Evolutionary conservation across 1,140 invertebrate genomes (phyloP), one percentile per base, ranked within the genome.

Genomic region (Galendromus occidentalis): DNA sequence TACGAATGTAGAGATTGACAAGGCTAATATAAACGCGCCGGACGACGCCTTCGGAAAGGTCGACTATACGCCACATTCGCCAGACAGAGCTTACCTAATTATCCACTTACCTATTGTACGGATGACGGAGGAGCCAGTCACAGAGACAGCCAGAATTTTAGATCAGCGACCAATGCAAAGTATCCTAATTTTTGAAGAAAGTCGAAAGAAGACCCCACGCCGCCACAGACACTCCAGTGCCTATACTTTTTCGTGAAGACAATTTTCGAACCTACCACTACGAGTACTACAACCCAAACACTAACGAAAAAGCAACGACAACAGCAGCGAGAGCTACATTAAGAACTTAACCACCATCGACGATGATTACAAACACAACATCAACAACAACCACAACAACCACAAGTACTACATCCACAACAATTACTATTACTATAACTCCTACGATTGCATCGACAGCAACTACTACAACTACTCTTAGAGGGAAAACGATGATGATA

Each of bases 141-240:
- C 1, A 59, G 14, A 47, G 28, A 47, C 18, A 47, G 45, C 18
- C 18, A 47, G 45, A 47, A 28, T 22, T 20, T 39, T 39, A 39
- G 33, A 39, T 39, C 33, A 59, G 51, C 25, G 51, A 59, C 51
- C 51, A 59, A 33, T 59, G 51, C 51, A 59, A 59, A 59, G 51
- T 59, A 59, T 39, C 33, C 33, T 39, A 39, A 59, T 25, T 59
- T 59, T 33, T 33, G 51, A 59, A 17, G 33, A 39, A 39, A 9
- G 33, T 39, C 33, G 4, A 39, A 39, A 39, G 33, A 39, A 39
- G 33, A 39, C 51, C 51, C 51, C 14, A 59, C 51, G 33, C 25
- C 33, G 51, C 51, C 51, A 59, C 22, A 14, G 14, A 59, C 51
- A 59, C 25, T 59, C 25, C 51, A 59, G 51, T 59, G 51, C 51